Conservation (phyloP, 1,140 invertebrate species). For the Brachionus rotundiformis region DNA sequence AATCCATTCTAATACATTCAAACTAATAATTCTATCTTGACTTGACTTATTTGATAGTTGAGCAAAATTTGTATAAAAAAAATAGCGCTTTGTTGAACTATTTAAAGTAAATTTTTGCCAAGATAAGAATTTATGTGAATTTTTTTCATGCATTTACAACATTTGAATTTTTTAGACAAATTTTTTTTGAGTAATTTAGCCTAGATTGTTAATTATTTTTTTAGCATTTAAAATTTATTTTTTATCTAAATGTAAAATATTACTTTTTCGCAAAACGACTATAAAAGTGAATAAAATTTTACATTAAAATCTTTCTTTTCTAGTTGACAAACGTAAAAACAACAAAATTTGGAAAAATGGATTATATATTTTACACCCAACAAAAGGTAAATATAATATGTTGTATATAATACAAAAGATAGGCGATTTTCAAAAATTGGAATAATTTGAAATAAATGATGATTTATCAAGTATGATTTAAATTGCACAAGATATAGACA, state of each 20-base stretch:
- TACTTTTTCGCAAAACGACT: background rate
- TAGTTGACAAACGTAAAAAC: background rate
- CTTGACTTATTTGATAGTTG: background rate
- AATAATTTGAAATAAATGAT: too few species aligned
- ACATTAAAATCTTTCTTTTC: background rate
- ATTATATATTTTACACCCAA: background rate
- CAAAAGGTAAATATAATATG: constrained; percentile 10
- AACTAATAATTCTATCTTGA: too few species aligned
- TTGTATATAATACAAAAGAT: too few species aligned
- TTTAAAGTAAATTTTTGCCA: constrained; percentile 9
- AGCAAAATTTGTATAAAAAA: background rate
- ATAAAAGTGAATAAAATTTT: background rate
- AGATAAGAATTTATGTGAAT: constrained; percentile 20
- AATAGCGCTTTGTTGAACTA: background rate
- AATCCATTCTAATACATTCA: background rate
- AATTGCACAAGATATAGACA: too few species aligned
- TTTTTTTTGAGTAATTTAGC: background rate
- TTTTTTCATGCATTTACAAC: background rate
- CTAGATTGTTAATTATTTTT: background rate
- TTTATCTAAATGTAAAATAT: background rate
- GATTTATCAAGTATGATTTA: too few species aligned
- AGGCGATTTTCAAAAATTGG: too few species aligned
- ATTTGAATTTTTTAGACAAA: background rate
- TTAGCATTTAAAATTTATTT: background rate
- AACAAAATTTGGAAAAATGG: background rate